Evolutionary conservation across 2,888 invertebrate species (phyloP).

Genomic region (Microctonus brassicae): DNA sequence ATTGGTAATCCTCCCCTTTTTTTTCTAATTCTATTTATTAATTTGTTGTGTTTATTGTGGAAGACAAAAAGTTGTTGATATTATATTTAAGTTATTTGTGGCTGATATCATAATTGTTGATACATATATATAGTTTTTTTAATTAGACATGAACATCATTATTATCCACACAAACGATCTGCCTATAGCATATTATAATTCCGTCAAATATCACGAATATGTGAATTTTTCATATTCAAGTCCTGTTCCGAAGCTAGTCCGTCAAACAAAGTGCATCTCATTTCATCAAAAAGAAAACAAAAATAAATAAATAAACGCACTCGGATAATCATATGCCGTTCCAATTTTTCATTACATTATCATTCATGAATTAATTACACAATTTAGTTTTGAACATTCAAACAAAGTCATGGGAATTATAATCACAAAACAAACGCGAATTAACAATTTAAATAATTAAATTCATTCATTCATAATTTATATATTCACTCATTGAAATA

Average conservation of each 20-base stretch:
- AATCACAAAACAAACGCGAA: background rate
- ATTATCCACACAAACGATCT: conserved; percentile 40
- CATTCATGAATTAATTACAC: conserved; percentile 18
- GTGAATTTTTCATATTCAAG: conserved; percentile 47
- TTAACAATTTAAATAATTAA: background rate
- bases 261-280: conserved; percentile 58
- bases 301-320: no score
- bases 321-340: no score
- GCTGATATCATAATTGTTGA: conserved; percentile 22
- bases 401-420: background rate
- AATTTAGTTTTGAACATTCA: background rate
- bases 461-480: background rate
- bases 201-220: conserved; percentile 45
- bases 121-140: no score
- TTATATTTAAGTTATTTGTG: background rate
- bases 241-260: conserved; percentile 60
- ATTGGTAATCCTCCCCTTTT: background rate
- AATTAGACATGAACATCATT: background rate
- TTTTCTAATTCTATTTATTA: background rate
- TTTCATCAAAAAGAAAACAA: conserved; percentile 46
- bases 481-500: conserved; percentile 38
- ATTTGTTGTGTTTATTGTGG: background rate
- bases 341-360: background rate
- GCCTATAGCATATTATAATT: conserved; percentile 51
- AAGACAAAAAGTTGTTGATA: background rate